A percentile compares a stretch with the other conserved stretches of the same genome.
phyloP scores from a whole-genome alignment of 2,797 vertebrate species.

The Nyctalus aviator region DNA sequence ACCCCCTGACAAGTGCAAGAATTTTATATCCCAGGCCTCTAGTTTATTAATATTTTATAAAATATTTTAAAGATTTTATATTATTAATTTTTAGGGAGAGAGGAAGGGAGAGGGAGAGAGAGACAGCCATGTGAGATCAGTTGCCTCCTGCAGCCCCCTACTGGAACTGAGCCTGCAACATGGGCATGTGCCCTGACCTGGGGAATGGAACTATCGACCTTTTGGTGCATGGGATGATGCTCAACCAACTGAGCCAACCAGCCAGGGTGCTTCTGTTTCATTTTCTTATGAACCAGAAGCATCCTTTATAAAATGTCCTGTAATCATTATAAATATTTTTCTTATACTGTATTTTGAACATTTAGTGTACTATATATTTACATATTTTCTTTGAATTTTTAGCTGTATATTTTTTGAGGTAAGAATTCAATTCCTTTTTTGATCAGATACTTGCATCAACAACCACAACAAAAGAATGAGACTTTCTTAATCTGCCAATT shows the following conservation, averaged over 20 bases:
- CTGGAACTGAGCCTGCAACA: background rate
- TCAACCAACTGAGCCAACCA: background rate
- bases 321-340: background rate
- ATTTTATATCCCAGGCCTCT: no score
- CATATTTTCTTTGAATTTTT: background rate
- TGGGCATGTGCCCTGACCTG: background rate
- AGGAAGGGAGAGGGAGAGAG: background rate
- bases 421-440: slow-evolving; percentile 3
- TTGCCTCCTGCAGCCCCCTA: background rate
- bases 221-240: background rate
- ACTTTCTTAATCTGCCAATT: background rate
- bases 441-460: background rate
- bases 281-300: background rate
- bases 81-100: background rate
- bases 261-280: background rate
- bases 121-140: background rate
- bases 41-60: background rate
- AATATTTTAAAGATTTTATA: background rate
- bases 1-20: no score
- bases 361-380: background rate
- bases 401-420: background rate
- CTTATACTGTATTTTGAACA: background rate
- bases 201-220: background rate
- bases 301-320: background rate
- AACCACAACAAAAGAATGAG: background rate